Evolutionary conservation across 1,140 invertebrate genomes (phyloP).

Genomic region (Rhagoletis pomonella): DNA sequence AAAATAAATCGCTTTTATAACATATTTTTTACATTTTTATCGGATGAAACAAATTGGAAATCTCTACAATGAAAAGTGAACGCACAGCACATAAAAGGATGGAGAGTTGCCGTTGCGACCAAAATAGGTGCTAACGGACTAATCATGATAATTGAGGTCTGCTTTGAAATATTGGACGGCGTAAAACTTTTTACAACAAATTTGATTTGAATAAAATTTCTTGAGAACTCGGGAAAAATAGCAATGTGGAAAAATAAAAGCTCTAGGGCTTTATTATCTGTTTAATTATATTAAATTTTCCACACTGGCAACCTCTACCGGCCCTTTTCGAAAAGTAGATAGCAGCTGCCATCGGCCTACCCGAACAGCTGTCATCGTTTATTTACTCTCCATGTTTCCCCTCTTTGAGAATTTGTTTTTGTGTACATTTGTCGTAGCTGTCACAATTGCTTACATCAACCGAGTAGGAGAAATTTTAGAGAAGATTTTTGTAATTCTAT

Average conservation of each 20-base stretch:
- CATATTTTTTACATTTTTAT: conserved; percentile 39
- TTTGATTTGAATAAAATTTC: no score
- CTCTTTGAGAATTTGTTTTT: neutral
- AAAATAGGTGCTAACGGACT: no score
- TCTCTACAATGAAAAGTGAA: conserved; percentile 35
- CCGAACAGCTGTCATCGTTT: conserved; percentile 10
- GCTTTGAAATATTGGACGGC: no score
- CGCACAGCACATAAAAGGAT: neutral
- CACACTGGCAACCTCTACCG: no score
- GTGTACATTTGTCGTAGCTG: neutral
- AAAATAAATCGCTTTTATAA: conserved; percentile 25
- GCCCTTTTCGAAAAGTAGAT: no score
- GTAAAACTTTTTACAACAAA: no score
- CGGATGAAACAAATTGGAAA: conserved; percentile 19
- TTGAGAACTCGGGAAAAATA: no score
- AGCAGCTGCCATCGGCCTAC: neutral
- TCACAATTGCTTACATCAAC: neutral
- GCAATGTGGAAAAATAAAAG: no score
- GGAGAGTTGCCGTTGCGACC: neutral
- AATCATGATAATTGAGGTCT: no score
- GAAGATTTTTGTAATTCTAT: neutral
- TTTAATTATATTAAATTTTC: no score
- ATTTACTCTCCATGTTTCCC: neutral
- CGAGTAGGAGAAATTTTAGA: neutral
- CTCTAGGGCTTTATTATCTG: neutral